Evolutionary conservation across 2,113 vertebrate genomes (phyloP).

Genomic region (Plecotus auritus): DNA sequence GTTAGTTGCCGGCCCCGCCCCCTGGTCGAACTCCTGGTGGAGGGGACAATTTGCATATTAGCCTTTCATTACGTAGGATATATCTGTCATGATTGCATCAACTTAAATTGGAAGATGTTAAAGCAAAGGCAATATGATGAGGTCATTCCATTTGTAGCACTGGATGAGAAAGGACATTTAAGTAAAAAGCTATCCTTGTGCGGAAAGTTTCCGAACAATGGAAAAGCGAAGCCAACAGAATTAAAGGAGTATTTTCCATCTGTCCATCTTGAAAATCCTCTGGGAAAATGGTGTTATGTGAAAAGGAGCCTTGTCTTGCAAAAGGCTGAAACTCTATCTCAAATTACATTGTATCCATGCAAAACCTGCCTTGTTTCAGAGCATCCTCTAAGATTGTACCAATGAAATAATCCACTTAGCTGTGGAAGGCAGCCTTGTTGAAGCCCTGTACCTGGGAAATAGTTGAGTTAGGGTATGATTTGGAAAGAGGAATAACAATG

Average conservation of each 20-base stretch:
- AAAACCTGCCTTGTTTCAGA: background rate
- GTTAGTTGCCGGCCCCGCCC: no score
- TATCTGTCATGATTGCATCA: background rate
- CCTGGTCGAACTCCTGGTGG: no score
- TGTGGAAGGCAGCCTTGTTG: background rate
- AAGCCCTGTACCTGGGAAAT: background rate
- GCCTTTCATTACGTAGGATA: no score
- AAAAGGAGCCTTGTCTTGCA: background rate
- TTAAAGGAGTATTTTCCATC: background rate
- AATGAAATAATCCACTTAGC: background rate
- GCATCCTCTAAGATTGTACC: background rate
- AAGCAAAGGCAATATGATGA: background rate
- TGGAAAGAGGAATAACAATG: background rate
- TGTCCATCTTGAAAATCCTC: background rate
- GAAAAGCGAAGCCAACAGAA: background rate
- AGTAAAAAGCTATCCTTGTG: background rate
- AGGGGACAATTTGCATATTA: no score
- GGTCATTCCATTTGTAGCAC: no score
- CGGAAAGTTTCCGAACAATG: background rate
- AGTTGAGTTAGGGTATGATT: background rate
- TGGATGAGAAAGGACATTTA: no score
- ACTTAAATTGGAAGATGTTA: background rate
- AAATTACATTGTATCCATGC: background rate
- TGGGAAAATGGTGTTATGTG: background rate
- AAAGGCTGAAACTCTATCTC: background rate